Evolutionary conservation across 2,797 vertebrate species (phyloP).

Genomic region (Anguilla megastoma): DNA sequence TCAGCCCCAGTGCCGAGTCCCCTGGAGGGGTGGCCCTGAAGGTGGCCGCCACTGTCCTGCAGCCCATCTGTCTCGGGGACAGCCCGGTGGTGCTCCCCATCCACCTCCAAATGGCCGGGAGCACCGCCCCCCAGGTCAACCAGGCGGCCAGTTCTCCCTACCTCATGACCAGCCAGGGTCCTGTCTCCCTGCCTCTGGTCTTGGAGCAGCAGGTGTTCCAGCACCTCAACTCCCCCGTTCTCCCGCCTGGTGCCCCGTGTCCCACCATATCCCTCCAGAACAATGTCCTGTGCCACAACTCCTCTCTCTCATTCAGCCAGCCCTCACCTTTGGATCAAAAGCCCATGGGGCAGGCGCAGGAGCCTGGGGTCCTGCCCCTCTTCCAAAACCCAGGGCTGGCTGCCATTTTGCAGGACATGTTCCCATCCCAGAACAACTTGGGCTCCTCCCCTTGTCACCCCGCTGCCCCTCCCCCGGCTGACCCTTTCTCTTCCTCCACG

Average conservation of each 20-base stretch:
- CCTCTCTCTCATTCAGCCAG: constrained; percentile 72
- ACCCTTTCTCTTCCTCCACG: constrained; percentile 53
- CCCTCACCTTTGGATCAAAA: constrained; percentile 84
- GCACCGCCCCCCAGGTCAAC: constrained; percentile 78
- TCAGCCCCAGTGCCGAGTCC: constrained; percentile 74
- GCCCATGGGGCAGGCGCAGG: constrained; percentile 74
- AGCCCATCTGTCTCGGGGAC: constrained; percentile 93
- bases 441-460: constrained; percentile 77
- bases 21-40: constrained; percentile 88
- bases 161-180: constrained; percentile 88
- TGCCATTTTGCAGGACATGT: constrained; percentile 90
- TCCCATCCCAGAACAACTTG: constrained; percentile 77
- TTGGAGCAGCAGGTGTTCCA: constrained; percentile 94
- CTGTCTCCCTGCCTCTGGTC: constrained; percentile 87
- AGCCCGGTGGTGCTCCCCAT: constrained; percentile 91
- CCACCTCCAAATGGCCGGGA: constrained; percentile 84
- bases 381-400: constrained; percentile 88
- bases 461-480: constrained; percentile 68
- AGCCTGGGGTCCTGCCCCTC: constrained; percentile 81
- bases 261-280: constrained; percentile 76
- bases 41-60: constrained; percentile 89
- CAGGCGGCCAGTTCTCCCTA: constrained; percentile 81
- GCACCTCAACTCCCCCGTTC: constrained; percentile 86
- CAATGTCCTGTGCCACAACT: constrained; percentile 78
- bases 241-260: constrained; percentile 77